phyloP scores from a whole-genome alignment of 2,797 vertebrate species.

The Microtus californicus region DNA sequence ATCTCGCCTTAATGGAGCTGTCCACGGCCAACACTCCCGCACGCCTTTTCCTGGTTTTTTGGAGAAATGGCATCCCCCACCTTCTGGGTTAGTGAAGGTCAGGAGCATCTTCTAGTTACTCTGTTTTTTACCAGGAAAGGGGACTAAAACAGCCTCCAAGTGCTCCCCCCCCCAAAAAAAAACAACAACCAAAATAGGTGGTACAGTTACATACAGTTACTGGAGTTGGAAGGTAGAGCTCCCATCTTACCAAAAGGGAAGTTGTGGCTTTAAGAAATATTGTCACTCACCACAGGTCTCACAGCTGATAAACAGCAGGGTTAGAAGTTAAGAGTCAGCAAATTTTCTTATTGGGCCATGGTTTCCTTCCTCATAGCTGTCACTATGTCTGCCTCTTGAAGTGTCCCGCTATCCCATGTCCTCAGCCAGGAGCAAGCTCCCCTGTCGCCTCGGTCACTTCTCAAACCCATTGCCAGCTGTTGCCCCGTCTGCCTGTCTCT shows the following conservation, averaged over 20 bases:
- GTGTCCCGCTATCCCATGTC: not conserved
- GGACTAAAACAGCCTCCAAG: not conserved
- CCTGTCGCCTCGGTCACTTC: not conserved
- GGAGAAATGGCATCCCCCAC: not conserved
- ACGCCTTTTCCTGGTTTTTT: not conserved
- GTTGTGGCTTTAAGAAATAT: not conserved
- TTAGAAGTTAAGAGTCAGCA: not conserved
- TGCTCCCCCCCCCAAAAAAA: not conserved
- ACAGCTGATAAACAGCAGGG: not conserved
- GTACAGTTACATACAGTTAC: not conserved
- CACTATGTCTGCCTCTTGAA: not conserved
- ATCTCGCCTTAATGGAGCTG: not conserved
- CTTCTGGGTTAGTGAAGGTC: not conserved
- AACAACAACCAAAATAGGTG: not conserved
- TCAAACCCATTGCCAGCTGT: too few relatives aligned
- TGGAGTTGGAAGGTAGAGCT: not conserved
- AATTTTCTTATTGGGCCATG: not conserved
- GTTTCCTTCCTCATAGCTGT: not conserved
- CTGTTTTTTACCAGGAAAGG: not conserved
- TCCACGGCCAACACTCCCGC: not conserved
- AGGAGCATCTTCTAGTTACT: not conserved
- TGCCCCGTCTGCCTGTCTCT: too few relatives aligned
- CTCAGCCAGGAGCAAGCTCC: not conserved
- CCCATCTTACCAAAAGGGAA: constrained; percentile 31
- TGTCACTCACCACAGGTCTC: not conserved